Evolutionary conservation across 1,140 invertebrate genomes (phyloP), one percentile per base, ranked within the genome.

Genomic region (Drosophila repleta): DNA sequence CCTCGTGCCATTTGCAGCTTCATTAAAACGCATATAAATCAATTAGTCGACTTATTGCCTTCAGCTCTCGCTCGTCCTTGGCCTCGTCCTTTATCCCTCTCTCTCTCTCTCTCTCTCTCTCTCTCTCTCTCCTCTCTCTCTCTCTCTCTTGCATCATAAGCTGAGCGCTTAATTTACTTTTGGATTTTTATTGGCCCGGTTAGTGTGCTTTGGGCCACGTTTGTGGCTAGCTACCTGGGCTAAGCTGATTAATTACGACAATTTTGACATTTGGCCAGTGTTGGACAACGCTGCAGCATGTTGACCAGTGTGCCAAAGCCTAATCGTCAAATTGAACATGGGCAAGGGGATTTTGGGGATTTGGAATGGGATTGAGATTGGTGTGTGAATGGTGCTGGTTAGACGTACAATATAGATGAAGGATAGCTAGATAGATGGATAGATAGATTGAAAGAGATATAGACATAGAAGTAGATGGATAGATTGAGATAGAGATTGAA

Each of bases 21-120:
- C 58, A 83, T 83, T 84, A 73, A 76, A 76, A 63, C 55, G 60
- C 63, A 66, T 73, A 83, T 79, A 83, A 84, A 83, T 83, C 80
- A 79, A 84, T 83, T 84, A 84, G 18, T 43, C 37, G 29, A 76
- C 63, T 79, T 79, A 83, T 65, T 65, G 76, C 74, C 55, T 58
- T 56, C 49, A 39, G 39, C 39, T n/a, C 15, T 43, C 57, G 43
- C 18, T 13, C 63, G 29, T 37, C 18, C 13, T 66, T 52, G 21
- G n/a, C 37, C 43, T 21, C 26, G 11, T 10, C 3, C 20, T 5
- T 6, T 4, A 4, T 26, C 24, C 1, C 24, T 26, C 24, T 26
- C 1, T 3, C 24, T 3, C 24, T 26, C 29, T 7, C 26, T 29
- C 26, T 29, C 26, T 29, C 6, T 29, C 26, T 29, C 26, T 4